A percentile compares a stretch with the other conserved stretches of the same genome.
Evolutionary conservation across 2,113 vertebrate species (phyloP).

Genomic region (Macrotis lagotis): DNA sequence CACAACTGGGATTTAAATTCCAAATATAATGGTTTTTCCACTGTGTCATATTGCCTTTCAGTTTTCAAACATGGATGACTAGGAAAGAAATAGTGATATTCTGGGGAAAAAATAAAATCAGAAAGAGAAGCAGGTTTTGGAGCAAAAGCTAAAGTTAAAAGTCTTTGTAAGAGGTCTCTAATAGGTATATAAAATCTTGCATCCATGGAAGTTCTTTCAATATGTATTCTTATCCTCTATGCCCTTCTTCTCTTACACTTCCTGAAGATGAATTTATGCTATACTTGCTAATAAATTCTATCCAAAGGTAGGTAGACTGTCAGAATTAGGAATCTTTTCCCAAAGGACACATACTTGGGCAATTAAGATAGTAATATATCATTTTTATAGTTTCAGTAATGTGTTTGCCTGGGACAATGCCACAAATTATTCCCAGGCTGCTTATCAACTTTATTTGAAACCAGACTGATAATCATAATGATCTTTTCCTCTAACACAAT

Average conservation of each 20-base stretch:
- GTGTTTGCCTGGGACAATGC: constrained; percentile 70
- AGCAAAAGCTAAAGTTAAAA: neutral
- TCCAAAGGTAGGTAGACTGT: constrained; percentile 27
- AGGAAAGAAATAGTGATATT: neutral
- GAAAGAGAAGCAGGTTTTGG: neutral
- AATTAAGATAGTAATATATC: constrained; percentile 65
- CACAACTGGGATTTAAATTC: neutral
- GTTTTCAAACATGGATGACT: neutral
- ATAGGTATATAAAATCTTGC: neutral
- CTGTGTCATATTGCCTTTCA: neutral
- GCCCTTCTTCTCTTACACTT: constrained; percentile 18
- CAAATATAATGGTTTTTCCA: neutral
- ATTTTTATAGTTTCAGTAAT: constrained; percentile 63
- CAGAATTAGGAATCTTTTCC: constrained; percentile 51
- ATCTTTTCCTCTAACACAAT: constrained; percentile 53
- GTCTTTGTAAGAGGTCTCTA: neutral
- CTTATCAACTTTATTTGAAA: constrained; percentile 60
- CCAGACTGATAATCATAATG: constrained; percentile 43
- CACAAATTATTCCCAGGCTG: constrained; percentile 45
- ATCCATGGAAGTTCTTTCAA: constrained; percentile 2
- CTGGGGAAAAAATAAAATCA: neutral
- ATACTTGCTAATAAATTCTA: constrained; percentile 44
- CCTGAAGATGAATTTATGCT: constrained; percentile 42
- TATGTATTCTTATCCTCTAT: neutral
- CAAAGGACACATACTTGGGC: constrained; percentile 50